Percentiles rank a stretch among this genome's conserved stretches.
Conservation (phyloP, 2,888 invertebrate species). For the Tolmerus cingulatus region DNA sequence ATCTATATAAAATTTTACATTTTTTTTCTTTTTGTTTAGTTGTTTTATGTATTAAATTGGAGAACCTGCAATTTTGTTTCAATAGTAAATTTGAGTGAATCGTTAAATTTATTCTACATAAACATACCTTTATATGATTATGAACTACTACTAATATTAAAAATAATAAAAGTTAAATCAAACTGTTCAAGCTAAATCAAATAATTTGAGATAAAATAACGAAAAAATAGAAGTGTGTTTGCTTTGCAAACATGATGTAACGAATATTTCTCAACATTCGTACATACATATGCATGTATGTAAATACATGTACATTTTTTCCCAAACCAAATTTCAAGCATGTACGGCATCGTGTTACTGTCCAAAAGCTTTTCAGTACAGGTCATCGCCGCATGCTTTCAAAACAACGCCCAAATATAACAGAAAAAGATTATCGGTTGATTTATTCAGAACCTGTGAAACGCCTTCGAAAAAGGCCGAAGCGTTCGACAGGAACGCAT, state of each 20-base stretch:
- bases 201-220: neutral
- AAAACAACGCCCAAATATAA: neutral
- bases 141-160: too few species aligned
- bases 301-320: neutral
- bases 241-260: neutral
- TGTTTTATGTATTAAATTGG: neutral
- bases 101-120: too few species aligned
- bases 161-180: neutral
- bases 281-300: neutral
- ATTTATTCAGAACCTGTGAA: neutral
- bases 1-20: too few species aligned
- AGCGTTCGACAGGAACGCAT: neutral
- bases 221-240: neutral
- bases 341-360: neutral
- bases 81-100: neutral
- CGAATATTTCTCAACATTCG: neutral
- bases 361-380: neutral
- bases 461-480: neutral
- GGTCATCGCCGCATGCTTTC: neutral
- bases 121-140: too few species aligned
- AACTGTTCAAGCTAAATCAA: neutral
- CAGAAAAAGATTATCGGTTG: neutral
- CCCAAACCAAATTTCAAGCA: neutral
- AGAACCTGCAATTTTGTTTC: neutral
- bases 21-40: too few species aligned